Conservation (phyloP, 2,888 invertebrate genomes). For the Xestia rhomboidea region DNA sequence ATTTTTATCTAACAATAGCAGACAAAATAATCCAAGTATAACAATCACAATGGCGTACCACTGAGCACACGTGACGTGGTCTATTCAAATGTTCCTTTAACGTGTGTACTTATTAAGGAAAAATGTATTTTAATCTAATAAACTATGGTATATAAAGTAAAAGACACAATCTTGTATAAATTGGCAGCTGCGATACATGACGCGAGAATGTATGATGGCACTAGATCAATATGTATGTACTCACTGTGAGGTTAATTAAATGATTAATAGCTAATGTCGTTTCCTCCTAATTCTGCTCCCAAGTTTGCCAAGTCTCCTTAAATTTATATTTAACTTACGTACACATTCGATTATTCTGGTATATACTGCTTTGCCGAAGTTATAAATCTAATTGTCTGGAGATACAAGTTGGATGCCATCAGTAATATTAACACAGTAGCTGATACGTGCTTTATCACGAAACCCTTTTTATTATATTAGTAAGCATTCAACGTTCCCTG, state of each 20-base stretch:
- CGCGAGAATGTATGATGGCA: slow-evolving; percentile 45
- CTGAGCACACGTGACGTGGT: slow-evolving; percentile 40
- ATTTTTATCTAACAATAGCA: slow-evolving; percentile 23
- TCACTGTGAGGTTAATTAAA: slow-evolving; percentile 61
- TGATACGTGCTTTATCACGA: slow-evolving; percentile 27
- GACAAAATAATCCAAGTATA: slow-evolving; percentile 17
- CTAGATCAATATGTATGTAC: slow-evolving; percentile 58
- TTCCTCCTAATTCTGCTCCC: slow-evolving; percentile 37
- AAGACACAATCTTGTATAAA: slow-evolving; percentile 62
- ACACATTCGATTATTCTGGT: slow-evolving; percentile 45
- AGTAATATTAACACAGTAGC: slow-evolving; percentile 33
- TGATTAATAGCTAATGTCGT: slow-evolving; percentile 55
- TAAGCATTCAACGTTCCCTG: slow-evolving; percentile 4
- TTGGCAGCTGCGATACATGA: slow-evolving; percentile 53
- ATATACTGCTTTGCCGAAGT: slow-evolving; percentile 43
- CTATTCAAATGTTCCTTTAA: slow-evolving; percentile 57
- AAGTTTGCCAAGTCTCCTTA: slow-evolving; percentile 33
- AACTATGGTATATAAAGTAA: slow-evolving; percentile 61
- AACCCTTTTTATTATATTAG: slow-evolving; percentile 19
- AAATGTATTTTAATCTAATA: slow-evolving; percentile 62
- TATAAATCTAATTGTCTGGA: slow-evolving; percentile 42
- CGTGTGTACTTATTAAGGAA: slow-evolving; percentile 58
- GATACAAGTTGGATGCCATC: slow-evolving; percentile 29
- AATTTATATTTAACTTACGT: slow-evolving; percentile 42
- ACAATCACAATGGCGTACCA: slow-evolving; percentile 19